A percentile compares a stretch with the other conserved stretches of the same genome.
These are phyloP conservation scores for Bradypus variegatus DNA, from an alignment of 2,797 vertebrate genomes.

Conservation along the genomic window DNA sequence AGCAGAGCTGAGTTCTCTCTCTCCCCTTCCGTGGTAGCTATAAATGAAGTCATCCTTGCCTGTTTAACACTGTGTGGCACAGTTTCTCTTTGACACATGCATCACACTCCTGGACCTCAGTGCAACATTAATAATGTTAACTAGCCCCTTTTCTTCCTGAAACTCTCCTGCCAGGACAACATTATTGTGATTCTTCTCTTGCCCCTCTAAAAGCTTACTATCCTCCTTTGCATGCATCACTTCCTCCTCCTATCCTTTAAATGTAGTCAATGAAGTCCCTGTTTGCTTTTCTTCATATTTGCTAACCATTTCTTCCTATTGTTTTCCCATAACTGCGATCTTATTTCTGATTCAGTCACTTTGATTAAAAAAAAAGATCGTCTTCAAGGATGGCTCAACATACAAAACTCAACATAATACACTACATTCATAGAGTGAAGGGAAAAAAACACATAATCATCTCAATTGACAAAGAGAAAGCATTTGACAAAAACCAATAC, in stretches of 20 bases:
- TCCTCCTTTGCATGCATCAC: no score
- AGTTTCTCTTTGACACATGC: no score
- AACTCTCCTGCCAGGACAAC: neutral
- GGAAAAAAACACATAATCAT: no score
- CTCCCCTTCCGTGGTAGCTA: no score
- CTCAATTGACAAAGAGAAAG: no score
- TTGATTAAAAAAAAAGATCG: neutral
- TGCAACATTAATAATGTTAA: neutral
- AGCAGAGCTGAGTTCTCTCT: no score
- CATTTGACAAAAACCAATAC: no score
- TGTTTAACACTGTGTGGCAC: no score
- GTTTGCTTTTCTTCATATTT: neutral
- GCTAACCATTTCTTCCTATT: neutral
- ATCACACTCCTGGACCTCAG: neutral
- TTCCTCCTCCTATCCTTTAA: neutral
- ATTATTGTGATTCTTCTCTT: neutral
- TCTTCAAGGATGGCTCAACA: neutral
- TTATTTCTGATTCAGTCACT: neutral
- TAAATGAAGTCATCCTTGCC: no score
- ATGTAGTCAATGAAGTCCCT: neutral
- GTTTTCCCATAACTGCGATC: neutral
- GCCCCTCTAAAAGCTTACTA: neutral
- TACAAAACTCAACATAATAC: no score
- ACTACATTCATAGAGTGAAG: no score
- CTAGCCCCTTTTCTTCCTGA: neutral